Percentiles rank a stretch among this genome's conserved stretches.
phyloP scores from a whole-genome alignment of 2,113 vertebrate species.

The Romanogobio albipinnatus region DNA sequence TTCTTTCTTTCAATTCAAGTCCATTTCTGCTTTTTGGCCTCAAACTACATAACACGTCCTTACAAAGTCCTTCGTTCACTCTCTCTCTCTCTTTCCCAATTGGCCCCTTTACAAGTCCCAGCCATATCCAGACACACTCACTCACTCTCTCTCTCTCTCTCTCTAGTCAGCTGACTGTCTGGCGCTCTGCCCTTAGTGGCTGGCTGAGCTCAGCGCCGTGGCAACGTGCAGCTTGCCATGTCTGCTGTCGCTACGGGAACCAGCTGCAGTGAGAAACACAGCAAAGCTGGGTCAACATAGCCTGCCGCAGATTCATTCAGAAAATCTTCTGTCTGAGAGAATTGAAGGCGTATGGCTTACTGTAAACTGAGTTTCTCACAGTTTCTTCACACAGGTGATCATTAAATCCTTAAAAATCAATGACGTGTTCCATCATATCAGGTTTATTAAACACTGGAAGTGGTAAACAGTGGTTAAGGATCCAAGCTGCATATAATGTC shows the following conservation, averaged over 20 bases:
- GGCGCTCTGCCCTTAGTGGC: slow-evolving; percentile 12
- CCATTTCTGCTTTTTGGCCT: slow-evolving; percentile 24
- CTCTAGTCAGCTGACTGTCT: slow-evolving; percentile 54
- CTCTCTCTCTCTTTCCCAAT: background rate
- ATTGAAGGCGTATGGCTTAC: background rate
- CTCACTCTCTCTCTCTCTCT: background rate
- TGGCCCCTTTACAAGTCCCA: background rate
- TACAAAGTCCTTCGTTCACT: slow-evolving; percentile 25
- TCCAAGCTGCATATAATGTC: background rate
- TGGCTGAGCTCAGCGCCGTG: slow-evolving; percentile 37
- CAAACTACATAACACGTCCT: slow-evolving; percentile 19
- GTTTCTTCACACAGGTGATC: background rate
- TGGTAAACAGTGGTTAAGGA: slow-evolving; percentile 12
- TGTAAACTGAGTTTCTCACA: slow-evolving; percentile 15
- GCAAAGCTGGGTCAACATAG: slow-evolving; percentile 29
- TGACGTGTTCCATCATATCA: background rate
- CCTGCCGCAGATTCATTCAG: slow-evolving; percentile 31
- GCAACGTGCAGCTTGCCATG: slow-evolving; percentile 59
- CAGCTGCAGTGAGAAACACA: slow-evolving; percentile 50
- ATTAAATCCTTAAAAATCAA: slow-evolving; percentile 8
- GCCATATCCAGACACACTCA: background rate
- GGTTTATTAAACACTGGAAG: slow-evolving; percentile 11
- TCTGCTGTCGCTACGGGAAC: slow-evolving; percentile 54
- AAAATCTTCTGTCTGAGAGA: slow-evolving; percentile 5
- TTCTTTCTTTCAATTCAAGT: slow-evolving; percentile 31